Evolutionary conservation across 23 tunicate species (phyloP), one percentile per base, ranked within the genome.

Genomic region (Diplosoma virens): DNA sequence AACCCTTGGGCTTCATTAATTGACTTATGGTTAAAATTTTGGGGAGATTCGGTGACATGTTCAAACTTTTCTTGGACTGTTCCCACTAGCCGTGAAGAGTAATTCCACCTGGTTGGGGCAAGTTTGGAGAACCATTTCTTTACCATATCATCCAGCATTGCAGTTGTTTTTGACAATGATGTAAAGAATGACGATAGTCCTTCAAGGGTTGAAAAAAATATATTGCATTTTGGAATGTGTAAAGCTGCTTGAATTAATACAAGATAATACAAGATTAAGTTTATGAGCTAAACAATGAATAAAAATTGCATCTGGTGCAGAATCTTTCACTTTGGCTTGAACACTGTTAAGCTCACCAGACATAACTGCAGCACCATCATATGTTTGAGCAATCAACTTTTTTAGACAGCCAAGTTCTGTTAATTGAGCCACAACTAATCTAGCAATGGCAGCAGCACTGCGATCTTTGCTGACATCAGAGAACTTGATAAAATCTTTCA

Each of bases 261-360:
- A n/a, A n/a, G n/a, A n/a, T n/a, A n/a, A n/a, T n/a, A n/a, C 69
- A 28, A 63, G 36, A 63, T 7, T 63, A 4, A 30, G 7, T 18
- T 63, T 63, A 35, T 63, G 69, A 63, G 69, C 69, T 5, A 28
- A 63, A 23, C 69, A 63, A 23, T 63, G 69, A 63, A 63, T 63
- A 63, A 63, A 63, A 7, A 63, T 30, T 63, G 36, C 69, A 63
- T 63, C 69, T 26, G 36, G 69, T 5, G 36, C 69, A 63, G 34
- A 63, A 11, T 63, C 36, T 63, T 63, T 63, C 30, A 63, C 36
- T 30, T 63, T 63, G n/a, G 69, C 69, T 30, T 63, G 34, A 30
- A 28, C 69, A 63, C 69, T n/a, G 30, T 68, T 68, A 53, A 68
- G 32, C 54, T 41, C 75, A 11, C 55, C 55, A 16, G 75, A 34